These are phyloP conservation scores for Diprion similis DNA, from an alignment of 1,140 invertebrate species.

Conservation along the genomic window DNA sequence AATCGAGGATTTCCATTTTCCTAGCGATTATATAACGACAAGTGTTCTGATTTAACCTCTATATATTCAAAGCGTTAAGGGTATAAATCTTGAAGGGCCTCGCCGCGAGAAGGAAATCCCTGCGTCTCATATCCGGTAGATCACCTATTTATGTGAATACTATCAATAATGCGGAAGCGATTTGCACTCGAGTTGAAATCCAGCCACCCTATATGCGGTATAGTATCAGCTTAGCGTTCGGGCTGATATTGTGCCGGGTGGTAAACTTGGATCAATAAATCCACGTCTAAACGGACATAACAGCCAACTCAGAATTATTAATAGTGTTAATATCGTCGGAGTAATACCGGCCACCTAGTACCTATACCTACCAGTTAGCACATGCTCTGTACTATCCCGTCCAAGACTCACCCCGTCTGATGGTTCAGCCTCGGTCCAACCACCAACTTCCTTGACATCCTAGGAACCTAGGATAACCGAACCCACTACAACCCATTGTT, in stretches of 20 bases:
- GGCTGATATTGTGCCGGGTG: background rate
- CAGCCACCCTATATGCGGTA: constrained; percentile 9
- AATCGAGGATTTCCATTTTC: background rate
- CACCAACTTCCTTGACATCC: background rate
- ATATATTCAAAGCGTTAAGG: background rate
- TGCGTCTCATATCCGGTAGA: constrained; percentile 1
- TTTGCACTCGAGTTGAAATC: constrained; percentile 10
- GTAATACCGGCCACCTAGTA: background rate
- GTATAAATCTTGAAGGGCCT: background rate
- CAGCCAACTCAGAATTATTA: constrained; percentile 13
- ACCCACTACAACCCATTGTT: background rate
- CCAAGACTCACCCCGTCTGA: background rate
- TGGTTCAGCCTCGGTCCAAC: background rate
- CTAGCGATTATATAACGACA: background rate
- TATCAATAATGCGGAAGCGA: background rate
- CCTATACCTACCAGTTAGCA: background rate
- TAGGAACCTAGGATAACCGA: background rate
- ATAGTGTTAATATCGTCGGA: constrained; percentile 15
- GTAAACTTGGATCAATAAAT: constrained; percentile 17
- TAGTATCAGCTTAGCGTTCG: constrained; percentile 12
- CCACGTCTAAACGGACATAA: constrained; percentile 18
- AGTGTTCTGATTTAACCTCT: constrained; percentile 5
- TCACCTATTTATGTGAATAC: constrained; percentile 5
- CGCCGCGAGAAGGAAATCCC: background rate
- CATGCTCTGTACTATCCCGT: background rate